Percentiles rank a stretch among this genome's conserved stretches.
Evolutionary conservation across 2,797 vertebrate species (phyloP).

Genomic region (Rallus crepitans): DNA sequence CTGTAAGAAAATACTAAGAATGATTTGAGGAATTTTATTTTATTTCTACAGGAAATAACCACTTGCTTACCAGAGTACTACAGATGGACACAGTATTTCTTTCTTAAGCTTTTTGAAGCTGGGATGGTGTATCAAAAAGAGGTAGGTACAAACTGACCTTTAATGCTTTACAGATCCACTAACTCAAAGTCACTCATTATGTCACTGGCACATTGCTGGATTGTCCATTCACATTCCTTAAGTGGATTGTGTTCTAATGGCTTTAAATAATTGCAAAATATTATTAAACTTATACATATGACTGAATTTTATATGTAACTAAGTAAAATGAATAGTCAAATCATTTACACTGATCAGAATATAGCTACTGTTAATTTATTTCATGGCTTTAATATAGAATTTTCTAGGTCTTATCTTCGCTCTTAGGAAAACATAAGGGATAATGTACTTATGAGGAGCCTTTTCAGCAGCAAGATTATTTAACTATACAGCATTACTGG

Average conservation of each 20-base stretch:
- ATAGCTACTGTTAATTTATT: neutral
- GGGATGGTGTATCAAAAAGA: constrained; percentile 97
- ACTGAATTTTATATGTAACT: neutral
- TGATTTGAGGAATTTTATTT: neutral
- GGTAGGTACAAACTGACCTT: constrained; percentile 77
- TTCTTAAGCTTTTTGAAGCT: constrained; percentile 92
- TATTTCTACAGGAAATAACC: constrained; percentile 88
- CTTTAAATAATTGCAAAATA: neutral
- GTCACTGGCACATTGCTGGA: neutral
- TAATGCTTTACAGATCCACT: neutral
- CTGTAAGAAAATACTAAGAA: neutral
- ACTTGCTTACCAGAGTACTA: constrained; percentile 96
- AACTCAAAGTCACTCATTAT: neutral
- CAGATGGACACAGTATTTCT: constrained; percentile 96
- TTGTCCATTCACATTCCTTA: neutral
- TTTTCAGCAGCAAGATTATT: neutral
- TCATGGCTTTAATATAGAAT: neutral
- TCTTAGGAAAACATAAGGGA: neutral
- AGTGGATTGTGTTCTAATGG: neutral
- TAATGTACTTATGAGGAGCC: neutral
- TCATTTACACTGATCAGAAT: neutral
- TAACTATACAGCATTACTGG: neutral
- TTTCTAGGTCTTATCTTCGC: neutral
- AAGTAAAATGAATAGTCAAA: neutral
- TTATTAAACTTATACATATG: neutral